Base-by-base conservation (phyloP, 2,888 invertebrate genomes). In the Platerodrilus igneus region DNA sequence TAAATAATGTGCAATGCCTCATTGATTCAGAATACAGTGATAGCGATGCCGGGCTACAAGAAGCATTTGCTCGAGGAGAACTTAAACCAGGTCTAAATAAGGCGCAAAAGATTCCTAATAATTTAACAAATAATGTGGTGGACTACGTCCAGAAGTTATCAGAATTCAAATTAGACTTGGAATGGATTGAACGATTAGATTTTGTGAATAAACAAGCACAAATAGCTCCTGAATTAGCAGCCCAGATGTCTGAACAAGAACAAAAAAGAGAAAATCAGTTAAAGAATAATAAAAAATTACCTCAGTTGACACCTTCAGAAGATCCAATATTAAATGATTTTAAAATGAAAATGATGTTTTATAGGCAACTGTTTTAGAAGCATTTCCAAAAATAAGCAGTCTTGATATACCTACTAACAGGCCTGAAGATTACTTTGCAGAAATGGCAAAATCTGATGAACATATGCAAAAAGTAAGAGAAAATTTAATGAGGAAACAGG, bases 381-480 rank as follows among this genome's bases (percentile, higher is more conserved):
- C 85, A 0, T 76, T 97, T 13, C 80, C 81, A 27, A 77, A 77
- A 50, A 70, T 99, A 5, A 85, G 89, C 44, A 77, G 79, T 21
- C 64, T 89, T 3, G 81, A 81, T 11, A 70, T 95, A 28, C 72
- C 79, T 1, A 94, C 92, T 0, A 84, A 80, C 59, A 74, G 86
- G 31, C 99, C 99, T 0, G 88, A 90, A 37, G 97, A 97, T 68
- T 99, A 94, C 67, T 97, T 95, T 70, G 99, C 97, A 0, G 92
- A 99, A 74, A 99, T 99, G 99, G 93, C 92, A 0, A 99, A 99
- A 67, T 77, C 89, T 8, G 99, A 99, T 69, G 81, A 79, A 18
- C 99, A 99, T 59, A 99, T 99, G 99, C 92, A 94, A 59, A 95
- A 93, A 69, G 83, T 94, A 0, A 77, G 92, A 29, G 77, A 85